These are phyloP conservation scores for Propithecus coquereli DNA, from an alignment of 2,113 vertebrate genomes.

Conservation along the genomic window DNA sequence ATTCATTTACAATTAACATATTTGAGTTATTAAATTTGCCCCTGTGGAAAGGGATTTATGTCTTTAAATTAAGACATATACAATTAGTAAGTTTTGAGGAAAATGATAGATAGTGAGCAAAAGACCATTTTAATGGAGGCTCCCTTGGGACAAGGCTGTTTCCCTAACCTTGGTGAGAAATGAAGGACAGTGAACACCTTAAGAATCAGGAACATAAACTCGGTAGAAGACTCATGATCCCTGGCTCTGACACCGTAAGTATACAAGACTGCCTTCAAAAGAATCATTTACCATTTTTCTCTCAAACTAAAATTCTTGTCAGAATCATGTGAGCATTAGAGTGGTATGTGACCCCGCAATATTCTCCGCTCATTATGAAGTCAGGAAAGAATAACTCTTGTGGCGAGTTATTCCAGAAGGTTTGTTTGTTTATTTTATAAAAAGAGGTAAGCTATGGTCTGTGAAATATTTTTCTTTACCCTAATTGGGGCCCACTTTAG, in stretches of 20 bases:
- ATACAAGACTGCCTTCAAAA: not conserved
- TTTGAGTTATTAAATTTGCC: not conserved
- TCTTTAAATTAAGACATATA: not conserved
- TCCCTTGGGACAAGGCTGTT: not conserved
- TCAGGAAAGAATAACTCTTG: not conserved
- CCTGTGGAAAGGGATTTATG: not conserved
- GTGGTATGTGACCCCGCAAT: not conserved
- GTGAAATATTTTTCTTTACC: not conserved
- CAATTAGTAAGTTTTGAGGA: not conserved
- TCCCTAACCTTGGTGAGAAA: not conserved
- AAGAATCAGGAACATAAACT: not conserved
- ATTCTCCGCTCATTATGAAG: not conserved
- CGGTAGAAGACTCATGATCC: not conserved
- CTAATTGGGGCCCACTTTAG: not conserved
- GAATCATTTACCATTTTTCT: not conserved
- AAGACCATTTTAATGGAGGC: not conserved
- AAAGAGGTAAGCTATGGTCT: not conserved
- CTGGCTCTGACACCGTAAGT: not conserved
- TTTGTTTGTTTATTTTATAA: not conserved
- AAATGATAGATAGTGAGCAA: not conserved
- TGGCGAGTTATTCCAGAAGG: not conserved
- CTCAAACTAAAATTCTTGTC: not conserved
- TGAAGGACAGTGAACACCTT: not conserved
- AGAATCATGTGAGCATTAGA: not conserved
- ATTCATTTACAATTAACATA: not conserved